Conservation (phyloP, 2,888 invertebrate genomes). For the Tanytarsus gracilentus region DNA sequence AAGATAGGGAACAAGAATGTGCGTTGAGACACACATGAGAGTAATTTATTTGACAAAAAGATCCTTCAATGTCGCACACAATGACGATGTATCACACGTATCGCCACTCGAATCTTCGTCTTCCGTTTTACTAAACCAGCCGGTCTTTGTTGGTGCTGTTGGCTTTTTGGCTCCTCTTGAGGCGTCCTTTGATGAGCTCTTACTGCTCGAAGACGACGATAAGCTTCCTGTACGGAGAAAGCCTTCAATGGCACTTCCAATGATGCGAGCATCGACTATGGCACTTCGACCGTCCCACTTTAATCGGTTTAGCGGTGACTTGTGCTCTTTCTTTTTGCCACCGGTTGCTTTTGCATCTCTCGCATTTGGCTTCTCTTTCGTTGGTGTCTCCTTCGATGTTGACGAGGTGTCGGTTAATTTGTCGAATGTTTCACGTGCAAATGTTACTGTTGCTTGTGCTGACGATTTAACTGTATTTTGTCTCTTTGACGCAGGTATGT, state of each 20-base stretch:
- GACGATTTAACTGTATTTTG: conserved; percentile 45
- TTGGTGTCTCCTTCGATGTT: not conserved
- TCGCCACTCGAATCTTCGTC: conserved; percentile 56
- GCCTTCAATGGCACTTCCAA: conserved; percentile 77
- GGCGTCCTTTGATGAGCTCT: conserved; percentile 44
- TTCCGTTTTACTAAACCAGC: conserved; percentile 54
- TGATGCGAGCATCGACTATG: conserved; percentile 67
- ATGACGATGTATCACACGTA: conserved; percentile 62
- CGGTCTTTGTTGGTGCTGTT: conserved; percentile 36
- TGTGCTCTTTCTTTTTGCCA: conserved; percentile 29
- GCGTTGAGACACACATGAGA: not conserved
- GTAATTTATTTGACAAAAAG: conserved; percentile 67
- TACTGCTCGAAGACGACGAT: conserved; percentile 39
- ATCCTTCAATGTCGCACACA: conserved; percentile 77
- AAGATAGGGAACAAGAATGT: not conserved
- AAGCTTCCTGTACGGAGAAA: conserved; percentile 54
- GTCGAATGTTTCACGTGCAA: conserved; percentile 54
- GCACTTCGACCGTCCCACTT: conserved; percentile 61
- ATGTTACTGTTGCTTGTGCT: conserved; percentile 48
- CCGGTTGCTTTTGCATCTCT: conserved; percentile 28
- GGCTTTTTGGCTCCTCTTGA: conserved; percentile 36
- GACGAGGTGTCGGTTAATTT: conserved; percentile 45
- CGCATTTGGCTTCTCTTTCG: conserved; percentile 12
- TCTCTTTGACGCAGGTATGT: conserved; percentile 64
- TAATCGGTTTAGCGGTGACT: conserved; percentile 30